Conservation (phyloP, 2,797 vertebrate species). For the Cryptoprocta ferox region DNA sequence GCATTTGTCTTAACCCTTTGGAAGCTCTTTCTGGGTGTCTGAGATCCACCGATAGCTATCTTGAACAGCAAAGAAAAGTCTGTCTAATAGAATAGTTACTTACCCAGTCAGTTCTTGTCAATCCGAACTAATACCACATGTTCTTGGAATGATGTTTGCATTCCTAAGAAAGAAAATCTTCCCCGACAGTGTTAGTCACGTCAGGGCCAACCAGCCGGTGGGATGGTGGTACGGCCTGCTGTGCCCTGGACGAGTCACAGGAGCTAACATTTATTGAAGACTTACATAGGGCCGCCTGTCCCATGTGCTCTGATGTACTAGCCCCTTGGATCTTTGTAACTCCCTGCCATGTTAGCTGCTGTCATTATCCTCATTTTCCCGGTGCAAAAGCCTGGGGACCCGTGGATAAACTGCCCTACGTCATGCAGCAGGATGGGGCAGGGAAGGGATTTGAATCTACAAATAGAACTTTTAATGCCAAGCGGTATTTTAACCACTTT, state of each 20-base stretch:
- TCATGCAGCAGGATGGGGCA: not conserved
- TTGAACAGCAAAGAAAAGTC: not conserved
- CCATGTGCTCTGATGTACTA: accelerated
- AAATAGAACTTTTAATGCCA: not conserved
- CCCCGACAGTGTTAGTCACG: accelerated
- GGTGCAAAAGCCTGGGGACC: not conserved
- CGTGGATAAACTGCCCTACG: not conserved
- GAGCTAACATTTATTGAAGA: no score
- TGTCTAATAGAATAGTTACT: not conserved
- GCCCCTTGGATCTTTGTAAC: not conserved
- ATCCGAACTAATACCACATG: not conserved
- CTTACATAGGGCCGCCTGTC: not conserved
- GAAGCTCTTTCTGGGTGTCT: not conserved
- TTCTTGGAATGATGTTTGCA: not conserved
- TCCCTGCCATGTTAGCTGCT: accelerated
- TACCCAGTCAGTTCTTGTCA: not conserved
- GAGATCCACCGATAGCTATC: not conserved
- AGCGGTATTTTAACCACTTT: not conserved
- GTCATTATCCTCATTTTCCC: not conserved
- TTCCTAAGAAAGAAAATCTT: not conserved
- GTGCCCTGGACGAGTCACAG: accelerated
- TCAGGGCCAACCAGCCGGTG: accelerated
- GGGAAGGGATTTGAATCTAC: not conserved
- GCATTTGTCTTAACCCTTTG: no score
- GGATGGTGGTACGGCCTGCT: not conserved